Evolutionary conservation across 2,113 vertebrate species (phyloP).

Genomic region (Misgurnus mizolepis): DNA sequence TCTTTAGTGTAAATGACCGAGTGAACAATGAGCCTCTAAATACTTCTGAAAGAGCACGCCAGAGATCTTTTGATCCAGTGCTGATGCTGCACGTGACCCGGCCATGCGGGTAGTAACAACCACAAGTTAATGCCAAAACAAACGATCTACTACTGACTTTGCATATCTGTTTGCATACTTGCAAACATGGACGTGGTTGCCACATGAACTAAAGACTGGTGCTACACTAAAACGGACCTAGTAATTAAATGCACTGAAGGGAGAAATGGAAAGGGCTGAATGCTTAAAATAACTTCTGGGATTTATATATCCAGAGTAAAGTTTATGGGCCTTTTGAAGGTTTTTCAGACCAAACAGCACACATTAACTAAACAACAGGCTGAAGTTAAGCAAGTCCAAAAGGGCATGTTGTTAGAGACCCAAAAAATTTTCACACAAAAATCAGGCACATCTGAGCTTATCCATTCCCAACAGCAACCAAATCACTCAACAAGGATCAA

Average conservation of each 20-base stretch:
- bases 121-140: constrained; percentile 25
- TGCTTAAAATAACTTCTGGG: constrained; percentile 44
- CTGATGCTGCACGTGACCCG: constrained; percentile 36
- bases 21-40: constrained; percentile 29
- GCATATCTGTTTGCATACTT: constrained; percentile 46
- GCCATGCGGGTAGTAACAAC: background rate
- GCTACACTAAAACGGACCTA: constrained; percentile 37
- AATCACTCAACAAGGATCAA: background rate
- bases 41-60: constrained; percentile 18
- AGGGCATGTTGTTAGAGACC: constrained; percentile 17
- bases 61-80: constrained; percentile 16
- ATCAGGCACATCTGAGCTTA: background rate
- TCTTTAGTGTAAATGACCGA: constrained; percentile 21
- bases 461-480: background rate
- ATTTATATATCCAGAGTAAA: constrained; percentile 13
- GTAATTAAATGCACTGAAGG: constrained; percentile 44
- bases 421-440: too few species aligned
- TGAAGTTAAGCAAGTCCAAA: constrained; percentile 30
- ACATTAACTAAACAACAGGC: background rate
- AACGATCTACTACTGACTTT: constrained; percentile 33
- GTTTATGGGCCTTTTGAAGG: constrained; percentile 1
- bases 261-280: constrained; percentile 12
- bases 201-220: constrained; percentile 27
- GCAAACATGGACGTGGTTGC: constrained; percentile 1
- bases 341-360: background rate